Evolutionary conservation across 1,140 invertebrate species (phyloP).

Genomic region (silkworm (Bombyx mori)): DNA sequence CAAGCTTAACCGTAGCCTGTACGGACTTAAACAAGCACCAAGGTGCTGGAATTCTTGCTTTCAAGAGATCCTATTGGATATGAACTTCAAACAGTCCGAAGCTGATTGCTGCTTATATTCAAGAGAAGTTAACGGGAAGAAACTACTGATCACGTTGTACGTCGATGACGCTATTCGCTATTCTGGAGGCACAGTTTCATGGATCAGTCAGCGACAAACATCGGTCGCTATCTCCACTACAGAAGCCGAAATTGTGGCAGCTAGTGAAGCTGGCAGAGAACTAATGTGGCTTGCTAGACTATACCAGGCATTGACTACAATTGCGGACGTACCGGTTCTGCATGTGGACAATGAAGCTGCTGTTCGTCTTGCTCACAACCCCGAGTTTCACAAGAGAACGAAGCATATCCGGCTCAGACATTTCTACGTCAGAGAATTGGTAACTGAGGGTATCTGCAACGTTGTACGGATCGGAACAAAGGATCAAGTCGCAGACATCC

Average conservation of each 20-base stretch:
- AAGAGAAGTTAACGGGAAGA: too few species aligned
- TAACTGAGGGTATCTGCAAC: conserved; percentile 1
- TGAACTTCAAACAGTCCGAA: too few species aligned
- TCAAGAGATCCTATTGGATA: too few species aligned
- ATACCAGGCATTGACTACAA: neutral
- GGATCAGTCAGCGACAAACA: conserved; percentile 13
- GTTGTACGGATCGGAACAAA: conserved; percentile 7
- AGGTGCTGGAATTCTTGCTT: too few species aligned
- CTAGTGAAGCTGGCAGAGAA: conserved; percentile 7
- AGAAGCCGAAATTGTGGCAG: conserved; percentile 15
- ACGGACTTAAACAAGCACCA: too few species aligned
- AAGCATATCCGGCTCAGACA: conserved; percentile 34
- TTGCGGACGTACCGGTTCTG: neutral
- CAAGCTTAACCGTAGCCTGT: too few species aligned
- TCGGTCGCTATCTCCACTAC: conserved; percentile 11
- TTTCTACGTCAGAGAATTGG: conserved; percentile 25
- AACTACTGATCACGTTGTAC: too few species aligned
- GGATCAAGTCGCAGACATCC: conserved; percentile 13
- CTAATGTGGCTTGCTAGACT: conserved; percentile 10
- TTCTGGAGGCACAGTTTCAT: conserved; percentile 14
- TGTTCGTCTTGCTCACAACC: conserved; percentile 13
- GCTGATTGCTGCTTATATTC: too few species aligned
- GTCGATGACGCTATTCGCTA: too few species aligned
- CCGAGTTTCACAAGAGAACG: conserved; percentile 23
- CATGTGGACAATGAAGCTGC: conserved; percentile 6